phyloP scores from a whole-genome alignment of 2,888 invertebrate genomes.

The Saturnia pavonia region DNA sequence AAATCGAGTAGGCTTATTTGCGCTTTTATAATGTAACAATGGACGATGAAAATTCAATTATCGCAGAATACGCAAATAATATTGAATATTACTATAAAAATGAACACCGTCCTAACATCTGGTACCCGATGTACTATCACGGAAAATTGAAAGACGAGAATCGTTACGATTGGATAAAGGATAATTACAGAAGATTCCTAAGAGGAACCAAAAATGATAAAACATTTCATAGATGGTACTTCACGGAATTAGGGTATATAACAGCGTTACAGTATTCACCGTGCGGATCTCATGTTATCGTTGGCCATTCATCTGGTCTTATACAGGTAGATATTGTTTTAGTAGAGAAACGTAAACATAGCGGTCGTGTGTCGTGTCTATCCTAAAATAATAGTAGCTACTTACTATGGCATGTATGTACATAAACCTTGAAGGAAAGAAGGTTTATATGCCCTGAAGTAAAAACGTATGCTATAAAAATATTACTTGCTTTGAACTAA shows the following conservation, averaged over 20 bases:
- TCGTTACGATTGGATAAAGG: constrained; percentile 48
- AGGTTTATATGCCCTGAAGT: background rate
- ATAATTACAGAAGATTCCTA: constrained; percentile 53
- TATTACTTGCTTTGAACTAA: background rate
- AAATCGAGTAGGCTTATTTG: constrained; percentile 33
- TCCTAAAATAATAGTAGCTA: constrained; percentile 1
- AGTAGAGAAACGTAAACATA: background rate
- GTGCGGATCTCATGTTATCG: constrained; percentile 65
- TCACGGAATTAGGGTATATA: constrained; percentile 59
- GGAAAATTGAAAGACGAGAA: constrained; percentile 34
- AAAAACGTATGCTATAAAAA: background rate
- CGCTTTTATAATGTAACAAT: constrained; percentile 29
- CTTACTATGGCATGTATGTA: background rate
- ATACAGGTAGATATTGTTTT: constrained; percentile 66
- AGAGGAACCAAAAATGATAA: constrained; percentile 54
- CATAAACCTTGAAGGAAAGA: background rate
- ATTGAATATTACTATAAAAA: constrained; percentile 47
- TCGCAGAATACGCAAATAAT: constrained; percentile 44
- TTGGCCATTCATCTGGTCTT: constrained; percentile 72
- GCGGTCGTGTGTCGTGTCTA: no score
- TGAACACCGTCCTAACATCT: constrained; percentile 47
- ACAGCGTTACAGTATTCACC: constrained; percentile 66
- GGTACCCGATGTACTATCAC: constrained; percentile 64
- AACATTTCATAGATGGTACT: constrained; percentile 57
- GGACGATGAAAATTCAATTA: constrained; percentile 41